Percentiles rank a stretch among this genome's conserved stretches.
phyloP scores from a whole-genome alignment of 37 sponge, comb jelly and placozoan species.

The Crambe crambe region DNA sequence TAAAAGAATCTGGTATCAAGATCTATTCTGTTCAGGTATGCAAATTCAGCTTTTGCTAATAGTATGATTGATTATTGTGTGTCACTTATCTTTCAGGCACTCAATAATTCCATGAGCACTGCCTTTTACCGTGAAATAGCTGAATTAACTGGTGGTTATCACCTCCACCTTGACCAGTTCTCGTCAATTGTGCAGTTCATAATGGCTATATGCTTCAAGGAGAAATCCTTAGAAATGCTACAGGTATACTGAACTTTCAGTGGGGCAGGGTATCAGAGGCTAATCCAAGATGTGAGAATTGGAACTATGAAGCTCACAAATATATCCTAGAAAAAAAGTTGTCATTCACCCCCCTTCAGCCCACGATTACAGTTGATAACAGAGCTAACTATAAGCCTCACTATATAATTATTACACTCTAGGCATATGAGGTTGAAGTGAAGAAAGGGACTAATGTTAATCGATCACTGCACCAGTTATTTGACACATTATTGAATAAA shows the following conservation, averaged over 20 bases:
- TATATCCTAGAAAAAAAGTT: too few species aligned
- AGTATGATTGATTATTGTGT: not conserved
- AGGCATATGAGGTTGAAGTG: slow-evolving; percentile 31
- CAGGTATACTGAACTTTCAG: slow-evolving; percentile 19
- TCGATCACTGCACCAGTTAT: slow-evolving; percentile 21
- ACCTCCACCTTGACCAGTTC: slow-evolving; percentile 37
- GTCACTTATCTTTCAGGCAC: not conserved
- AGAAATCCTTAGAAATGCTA: slow-evolving; percentile 17
- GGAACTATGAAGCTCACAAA: too few species aligned
- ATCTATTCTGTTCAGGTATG: slow-evolving; percentile 51
- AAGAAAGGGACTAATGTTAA: slow-evolving; percentile 14
- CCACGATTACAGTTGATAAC: too few species aligned
- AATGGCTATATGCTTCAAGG: slow-evolving; percentile 38
- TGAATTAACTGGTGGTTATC: slow-evolving; percentile 12
- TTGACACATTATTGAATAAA: slow-evolving; percentile 15
- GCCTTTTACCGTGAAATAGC: slow-evolving; percentile 27
- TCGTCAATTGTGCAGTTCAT: slow-evolving; percentile 27
- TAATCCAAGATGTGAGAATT: too few species aligned
- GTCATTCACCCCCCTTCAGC: too few species aligned
- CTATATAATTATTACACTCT: not conserved
- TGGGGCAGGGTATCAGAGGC: too few species aligned
- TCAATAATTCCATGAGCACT: slow-evolving; percentile 7
- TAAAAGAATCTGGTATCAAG: slow-evolving; percentile 30
- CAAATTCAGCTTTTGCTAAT: not conserved
- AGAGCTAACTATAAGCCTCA: too few species aligned